These are phyloP conservation scores for Amphipoea lucens DNA, from an alignment of 2,888 invertebrate species.

Conservation along the genomic window DNA sequence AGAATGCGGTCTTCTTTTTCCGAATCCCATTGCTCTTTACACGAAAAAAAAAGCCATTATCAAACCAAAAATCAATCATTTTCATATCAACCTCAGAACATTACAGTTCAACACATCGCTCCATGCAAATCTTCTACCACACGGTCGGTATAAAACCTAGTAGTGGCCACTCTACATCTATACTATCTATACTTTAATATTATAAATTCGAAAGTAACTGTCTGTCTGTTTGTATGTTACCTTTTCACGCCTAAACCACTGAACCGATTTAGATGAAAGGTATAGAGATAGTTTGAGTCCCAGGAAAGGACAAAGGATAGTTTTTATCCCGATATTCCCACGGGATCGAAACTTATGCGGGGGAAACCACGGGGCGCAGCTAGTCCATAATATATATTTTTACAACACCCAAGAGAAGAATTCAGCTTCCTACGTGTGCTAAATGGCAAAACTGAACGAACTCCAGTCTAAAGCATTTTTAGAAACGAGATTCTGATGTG, in stretches of 20 bases:
- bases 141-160: neutral
- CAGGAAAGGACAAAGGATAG: too few species aligned
- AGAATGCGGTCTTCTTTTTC: neutral
- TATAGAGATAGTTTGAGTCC: too few species aligned
- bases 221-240: too few species aligned
- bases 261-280: too few species aligned
- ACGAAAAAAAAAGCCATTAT: neutral
- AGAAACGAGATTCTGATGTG: neutral
- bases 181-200: too few species aligned
- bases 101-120: neutral
- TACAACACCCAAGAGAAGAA: slow-evolving; percentile 21
- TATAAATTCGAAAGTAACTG: too few species aligned
- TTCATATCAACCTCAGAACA: neutral
- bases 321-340: too few species aligned
- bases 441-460: slow-evolving; percentile 15
- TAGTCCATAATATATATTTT: neutral
- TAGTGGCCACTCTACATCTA: neutral
- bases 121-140: slow-evolving; percentile 1
- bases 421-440: slow-evolving; percentile 16
- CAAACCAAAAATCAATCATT: neutral
- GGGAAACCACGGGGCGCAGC: too few species aligned
- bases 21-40: neutral
- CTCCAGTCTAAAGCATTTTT: slow-evolving; percentile 5
- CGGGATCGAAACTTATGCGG: too few species aligned
- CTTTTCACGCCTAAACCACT: too few species aligned